Conservation (phyloP, 2,888 invertebrate genomes). For the Margaritifera margaritifera region DNA sequence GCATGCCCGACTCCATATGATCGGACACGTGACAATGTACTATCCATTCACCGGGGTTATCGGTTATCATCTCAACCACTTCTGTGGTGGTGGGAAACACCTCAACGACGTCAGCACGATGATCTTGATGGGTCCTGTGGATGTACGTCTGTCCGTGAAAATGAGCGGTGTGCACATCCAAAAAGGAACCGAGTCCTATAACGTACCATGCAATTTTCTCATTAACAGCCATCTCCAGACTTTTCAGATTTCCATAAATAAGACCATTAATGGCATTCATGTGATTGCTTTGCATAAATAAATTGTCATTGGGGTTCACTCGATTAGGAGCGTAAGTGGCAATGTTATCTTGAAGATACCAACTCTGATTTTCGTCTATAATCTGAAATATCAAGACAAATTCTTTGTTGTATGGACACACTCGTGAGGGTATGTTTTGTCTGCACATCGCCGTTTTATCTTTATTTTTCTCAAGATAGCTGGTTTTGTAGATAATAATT, state of each 20-base stretch:
- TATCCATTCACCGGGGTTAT: constrained; percentile 31
- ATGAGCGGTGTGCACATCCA: constrained; percentile 38
- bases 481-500: constrained; percentile 41
- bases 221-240: constrained; percentile 33
- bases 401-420: constrained; percentile 22
- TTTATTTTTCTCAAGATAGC: constrained; percentile 24
- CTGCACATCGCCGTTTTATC: constrained; percentile 9
- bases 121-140: constrained; percentile 1
- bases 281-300: constrained; percentile 28
- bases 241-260: constrained; percentile 38
- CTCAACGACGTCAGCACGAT: too few species aligned
- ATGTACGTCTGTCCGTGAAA: constrained; percentile 43
- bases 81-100: too few species aligned
- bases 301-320: constrained; percentile 8
- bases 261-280: constrained; percentile 43
- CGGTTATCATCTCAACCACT: constrained; percentile 22
- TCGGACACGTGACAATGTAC: constrained; percentile 27
- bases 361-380: constrained; percentile 55
- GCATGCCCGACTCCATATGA: constrained; percentile 28
- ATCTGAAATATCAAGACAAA: constrained; percentile 53
- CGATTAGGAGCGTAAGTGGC: constrained; percentile 31
- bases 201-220: constrained; percentile 46
- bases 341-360: constrained; percentile 54
- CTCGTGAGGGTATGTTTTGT: too few species aligned
- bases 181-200: constrained; percentile 31